A percentile compares a stretch with the other conserved stretches of the same genome.
phyloP scores from a whole-genome alignment of 2,113 vertebrate genomes.

The Scartelaos histophorus region DNA sequence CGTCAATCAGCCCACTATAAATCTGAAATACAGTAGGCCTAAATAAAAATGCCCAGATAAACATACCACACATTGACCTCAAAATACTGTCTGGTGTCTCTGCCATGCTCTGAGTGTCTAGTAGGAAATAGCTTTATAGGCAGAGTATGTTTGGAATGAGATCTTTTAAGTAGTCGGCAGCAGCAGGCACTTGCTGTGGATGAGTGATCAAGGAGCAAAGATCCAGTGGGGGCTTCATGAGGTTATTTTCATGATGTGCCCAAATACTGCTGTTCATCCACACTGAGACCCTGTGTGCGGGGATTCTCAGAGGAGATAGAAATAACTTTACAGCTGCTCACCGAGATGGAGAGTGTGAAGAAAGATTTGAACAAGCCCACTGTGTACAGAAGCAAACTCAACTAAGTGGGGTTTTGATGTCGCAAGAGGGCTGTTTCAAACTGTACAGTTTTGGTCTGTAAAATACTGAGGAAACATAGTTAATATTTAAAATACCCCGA shows the following conservation, averaged over 20 bases:
- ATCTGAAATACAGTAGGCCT: not conserved
- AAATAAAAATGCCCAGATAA: no score
- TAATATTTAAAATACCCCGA: not conserved
- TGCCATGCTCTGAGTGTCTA: not conserved
- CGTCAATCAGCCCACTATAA: not conserved
- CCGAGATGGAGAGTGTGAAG: not conserved
- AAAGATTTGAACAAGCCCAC: constrained; percentile 2
- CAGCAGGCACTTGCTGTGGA: constrained; percentile 80
- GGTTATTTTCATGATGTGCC: constrained; percentile 41
- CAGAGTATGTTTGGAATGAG: constrained; percentile 27
- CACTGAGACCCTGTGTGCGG: constrained; percentile 38
- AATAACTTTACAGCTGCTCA: constrained; percentile 36
- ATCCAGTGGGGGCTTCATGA: constrained; percentile 79
- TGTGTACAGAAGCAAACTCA: constrained; percentile 13
- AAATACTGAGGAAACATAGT: not conserved
- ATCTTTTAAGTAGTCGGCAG: constrained; percentile 19
- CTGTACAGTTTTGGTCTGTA: not conserved
- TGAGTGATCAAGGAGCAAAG: constrained; percentile 86
- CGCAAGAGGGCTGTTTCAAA: not conserved
- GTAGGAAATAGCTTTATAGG: constrained; percentile 7
- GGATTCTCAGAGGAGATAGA: constrained; percentile 22
- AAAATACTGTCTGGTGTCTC: not conserved
- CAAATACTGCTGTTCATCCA: constrained; percentile 31
- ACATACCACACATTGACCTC: not conserved
- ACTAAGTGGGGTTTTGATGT: constrained; percentile 11